These are phyloP conservation scores for Ginglymostoma cirratum DNA, from an alignment of 2,113 vertebrate genomes.

Conservation along the genomic window DNA sequence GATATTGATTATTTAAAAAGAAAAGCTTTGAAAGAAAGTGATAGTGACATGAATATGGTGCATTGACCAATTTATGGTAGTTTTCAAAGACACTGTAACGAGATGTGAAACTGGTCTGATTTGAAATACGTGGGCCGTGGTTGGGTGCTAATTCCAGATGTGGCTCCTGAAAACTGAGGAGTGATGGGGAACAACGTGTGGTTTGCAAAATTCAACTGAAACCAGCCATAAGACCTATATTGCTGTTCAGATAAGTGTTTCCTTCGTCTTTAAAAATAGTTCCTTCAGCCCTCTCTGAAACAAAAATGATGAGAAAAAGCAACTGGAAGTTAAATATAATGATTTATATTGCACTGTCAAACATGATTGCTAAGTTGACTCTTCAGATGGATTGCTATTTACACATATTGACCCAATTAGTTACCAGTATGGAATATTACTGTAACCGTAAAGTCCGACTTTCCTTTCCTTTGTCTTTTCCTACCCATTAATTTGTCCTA, in stretches of 20 bases:
- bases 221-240: neutral
- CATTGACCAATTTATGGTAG: neutral
- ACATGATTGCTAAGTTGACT: neutral
- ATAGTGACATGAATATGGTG: neutral
- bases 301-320: neutral
- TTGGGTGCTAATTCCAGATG: neutral
- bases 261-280: neutral
- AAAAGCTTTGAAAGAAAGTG: neutral
- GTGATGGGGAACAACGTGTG: neutral
- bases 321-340: neutral
- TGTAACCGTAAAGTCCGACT: neutral
- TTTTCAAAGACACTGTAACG: neutral
- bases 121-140: neutral
- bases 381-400: neutral
- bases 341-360: neutral
- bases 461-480: neutral
- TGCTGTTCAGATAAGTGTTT: neutral
- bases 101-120: neutral
- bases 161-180: neutral
- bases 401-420: neutral
- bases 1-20: neutral
- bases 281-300: neutral
- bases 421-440: no score
- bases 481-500: neutral
- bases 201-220: neutral